Base-by-base conservation (phyloP, 1,140 invertebrate genomes). In the Antheraea mylitta region DNA sequence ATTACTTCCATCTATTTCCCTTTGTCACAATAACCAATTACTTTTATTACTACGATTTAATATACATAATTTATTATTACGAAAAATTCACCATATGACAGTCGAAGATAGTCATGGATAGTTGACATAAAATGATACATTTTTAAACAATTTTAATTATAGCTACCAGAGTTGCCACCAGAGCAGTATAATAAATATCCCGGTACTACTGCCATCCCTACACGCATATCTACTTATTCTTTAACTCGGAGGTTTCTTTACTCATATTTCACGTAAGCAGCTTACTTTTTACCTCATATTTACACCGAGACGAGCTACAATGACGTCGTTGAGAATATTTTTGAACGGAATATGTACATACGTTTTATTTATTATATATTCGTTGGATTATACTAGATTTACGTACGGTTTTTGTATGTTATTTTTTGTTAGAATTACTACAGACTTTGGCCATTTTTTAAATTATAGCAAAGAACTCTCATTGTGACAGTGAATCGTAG, bases 271-370 rank as follows among this genome's bases (percentile, higher is more conserved):
- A 69, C 64, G 70, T 63, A 68, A 70, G 64, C 13, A 66, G 67
- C 67, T 69, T 72, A 72, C 68, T 72, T 68, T 69, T 72, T 69
- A 69, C 61, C 60, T 72, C 65, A 38, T 53, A 62, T 72, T 71
- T 68, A 71, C 70, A 45, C 36, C 42, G 53, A 58, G 37, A 36
- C 48, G 63, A 11, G 37, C 53, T 38, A 65, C 66, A 61, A 42
- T 68, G 36, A 38, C 65, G 66, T 61, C 63, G 38, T 42, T 38
- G 60, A 53, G 60, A 61, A 30, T 30, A 30, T 61, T 36, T 61
- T 16, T 61, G 60, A 61, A 22, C 19, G 60, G 16, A 30, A 61
- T 30, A 60, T 30, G 7, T 59, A 61, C 22, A 61, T 60, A 22
- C 22, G n/a, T 60, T 61, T 61, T 61, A 30, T 61, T 61, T 61